These are phyloP conservation scores for Diorhabda carinulata DNA, from an alignment of 1,140 invertebrate genomes.

Conservation along the genomic window DNA sequence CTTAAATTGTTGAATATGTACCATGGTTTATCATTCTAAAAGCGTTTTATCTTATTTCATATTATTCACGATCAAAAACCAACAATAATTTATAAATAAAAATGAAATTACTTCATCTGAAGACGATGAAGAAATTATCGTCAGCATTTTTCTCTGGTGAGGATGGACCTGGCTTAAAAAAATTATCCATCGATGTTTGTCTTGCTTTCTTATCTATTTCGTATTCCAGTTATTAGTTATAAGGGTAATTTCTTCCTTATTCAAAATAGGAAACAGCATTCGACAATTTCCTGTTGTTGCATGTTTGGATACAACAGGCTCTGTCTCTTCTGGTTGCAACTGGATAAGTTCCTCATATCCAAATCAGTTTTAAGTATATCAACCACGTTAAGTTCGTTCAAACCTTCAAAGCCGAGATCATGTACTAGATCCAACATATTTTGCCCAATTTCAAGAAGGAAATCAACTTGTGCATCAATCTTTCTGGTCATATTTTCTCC, in stretches of 20 bases:
- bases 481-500: conserved; percentile 34
- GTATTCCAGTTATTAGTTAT: conserved; percentile 28
- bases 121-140: conserved; percentile 25
- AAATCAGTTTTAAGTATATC: conserved; percentile 32
- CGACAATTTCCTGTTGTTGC: conserved; percentile 26
- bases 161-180: conserved; percentile 28
- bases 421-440: conserved; percentile 31
- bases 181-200: conserved; percentile 24
- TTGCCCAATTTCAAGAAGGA: conserved; percentile 26
- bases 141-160: conserved; percentile 25
- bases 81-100: too few species aligned
- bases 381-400: conserved; percentile 33
- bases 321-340: conserved; percentile 30
- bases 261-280: conserved; percentile 20
- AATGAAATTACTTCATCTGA: conserved; percentile 7
- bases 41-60: too few species aligned
- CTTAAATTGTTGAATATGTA: too few species aligned
- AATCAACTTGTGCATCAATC: conserved; percentile 26
- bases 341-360: conserved; percentile 32
- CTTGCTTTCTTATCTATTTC: conserved; percentile 29
- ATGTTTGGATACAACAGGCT: conserved; percentile 29
- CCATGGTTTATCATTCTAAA: too few species aligned
- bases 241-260: background rate
- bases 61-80: too few species aligned
- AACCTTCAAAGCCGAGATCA: conserved; percentile 31